Evolutionary conservation across 2,888 invertebrate genomes (phyloP).

Genomic region (Lepeophtheirus nordmannii): DNA sequence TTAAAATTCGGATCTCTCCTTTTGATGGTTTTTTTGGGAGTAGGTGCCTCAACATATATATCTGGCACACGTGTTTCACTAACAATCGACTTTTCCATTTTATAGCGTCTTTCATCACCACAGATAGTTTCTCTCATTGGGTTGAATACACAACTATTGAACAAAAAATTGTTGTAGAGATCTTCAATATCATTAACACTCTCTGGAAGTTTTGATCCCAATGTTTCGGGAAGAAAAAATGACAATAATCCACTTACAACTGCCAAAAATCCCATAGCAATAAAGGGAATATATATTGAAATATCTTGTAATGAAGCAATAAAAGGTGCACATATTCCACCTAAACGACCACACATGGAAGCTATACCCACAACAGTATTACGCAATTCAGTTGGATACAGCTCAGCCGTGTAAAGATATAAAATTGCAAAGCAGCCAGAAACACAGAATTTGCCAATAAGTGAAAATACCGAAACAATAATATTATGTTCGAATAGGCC

Average conservation of each 20-base stretch:
- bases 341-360: conserved; percentile 3
- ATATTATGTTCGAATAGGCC: background rate
- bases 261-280: background rate
- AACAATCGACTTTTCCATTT: too few relatives aligned
- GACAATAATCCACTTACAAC: background rate
- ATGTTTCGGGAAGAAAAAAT: conserved; percentile 10
- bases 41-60: too few relatives aligned
- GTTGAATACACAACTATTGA: too few relatives aligned
- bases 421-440: conserved; percentile 8
- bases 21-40: too few relatives aligned
- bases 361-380: conserved; percentile 1
- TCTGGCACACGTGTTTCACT: too few relatives aligned
- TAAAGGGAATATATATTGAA: background rate
- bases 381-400: conserved; percentile 3
- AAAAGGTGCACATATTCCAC: conserved; percentile 1
- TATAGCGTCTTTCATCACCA: too few relatives aligned
- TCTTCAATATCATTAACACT: background rate
- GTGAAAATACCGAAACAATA: background rate
- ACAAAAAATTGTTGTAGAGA: background rate
- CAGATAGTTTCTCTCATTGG: too few relatives aligned
- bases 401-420: conserved; percentile 10
- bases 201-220: background rate
- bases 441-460: background rate
- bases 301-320: background rate
- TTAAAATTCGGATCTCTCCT: too few relatives aligned